Percentiles rank a stretch among this genome's conserved stretches.
Evolutionary conservation across 2,113 vertebrate genomes (phyloP).

Genomic region (Burhinus bistriatus): DNA sequence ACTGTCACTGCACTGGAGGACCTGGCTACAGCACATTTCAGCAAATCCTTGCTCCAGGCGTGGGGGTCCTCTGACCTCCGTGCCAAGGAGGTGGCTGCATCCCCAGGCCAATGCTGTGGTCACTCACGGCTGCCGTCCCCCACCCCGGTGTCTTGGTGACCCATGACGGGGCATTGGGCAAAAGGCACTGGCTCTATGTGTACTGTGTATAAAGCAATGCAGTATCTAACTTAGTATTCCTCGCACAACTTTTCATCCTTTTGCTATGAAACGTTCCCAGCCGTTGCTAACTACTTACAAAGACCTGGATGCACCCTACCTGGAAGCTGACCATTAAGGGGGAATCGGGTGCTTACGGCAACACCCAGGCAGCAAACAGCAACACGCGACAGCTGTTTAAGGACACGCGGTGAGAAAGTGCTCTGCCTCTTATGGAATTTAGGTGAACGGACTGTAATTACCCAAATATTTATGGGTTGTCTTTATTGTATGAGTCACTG

Average conservation of each 20-base stretch:
- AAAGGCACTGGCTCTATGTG: neutral
- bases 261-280: neutral
- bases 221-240: neutral
- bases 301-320: neutral
- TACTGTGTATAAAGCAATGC: neutral
- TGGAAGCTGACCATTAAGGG: neutral
- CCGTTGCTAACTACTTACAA: neutral
- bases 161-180: fast-evolving
- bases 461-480: conserved; percentile 61
- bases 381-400: neutral
- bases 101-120: too few relatives aligned
- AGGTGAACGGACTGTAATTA: conserved; percentile 55
- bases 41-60: neutral
- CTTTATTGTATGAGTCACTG: conserved; percentile 64
- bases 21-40: neutral
- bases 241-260: neutral
- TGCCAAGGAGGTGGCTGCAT: neutral
- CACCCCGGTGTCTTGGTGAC: neutral
- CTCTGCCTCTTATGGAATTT: conserved; percentile 43
- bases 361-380: neutral
- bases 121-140: too few relatives aligned
- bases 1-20: neutral
- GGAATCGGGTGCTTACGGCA: neutral
- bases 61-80: neutral
- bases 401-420: neutral